Percentiles rank a stretch among this genome's conserved stretches.
These are phyloP conservation scores for Adoxophyes honmai DNA, from an alignment of 1,140 invertebrate species.

Conservation along the genomic window DNA sequence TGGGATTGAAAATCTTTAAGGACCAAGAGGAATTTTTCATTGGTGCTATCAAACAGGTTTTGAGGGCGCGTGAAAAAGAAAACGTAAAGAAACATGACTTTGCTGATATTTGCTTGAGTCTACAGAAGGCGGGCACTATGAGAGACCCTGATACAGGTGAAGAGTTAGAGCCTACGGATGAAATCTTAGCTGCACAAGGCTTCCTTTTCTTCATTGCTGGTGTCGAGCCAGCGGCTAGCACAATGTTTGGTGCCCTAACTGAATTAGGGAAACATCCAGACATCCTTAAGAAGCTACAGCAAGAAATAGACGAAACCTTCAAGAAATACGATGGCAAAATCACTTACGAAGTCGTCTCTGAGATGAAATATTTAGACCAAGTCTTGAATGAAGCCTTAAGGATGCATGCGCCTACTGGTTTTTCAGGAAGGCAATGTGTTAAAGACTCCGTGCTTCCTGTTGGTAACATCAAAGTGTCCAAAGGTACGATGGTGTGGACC, in stretches of 20 bases:
- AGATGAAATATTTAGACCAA: too few relatives aligned
- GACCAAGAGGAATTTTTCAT: too few relatives aligned
- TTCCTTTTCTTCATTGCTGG: constrained; percentile 76
- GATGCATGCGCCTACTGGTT: constrained; percentile 57
- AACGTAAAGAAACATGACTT: too few relatives aligned
- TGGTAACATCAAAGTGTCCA: too few relatives aligned
- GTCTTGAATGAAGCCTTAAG: too few relatives aligned
- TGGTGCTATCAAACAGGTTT: constrained; percentile 37
- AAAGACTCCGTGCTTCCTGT: constrained; percentile 32
- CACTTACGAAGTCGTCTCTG: constrained; percentile 41
- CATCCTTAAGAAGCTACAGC: constrained; percentile 71
- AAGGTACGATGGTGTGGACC: constrained; percentile 40
- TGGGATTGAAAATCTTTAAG: constrained; percentile 32
- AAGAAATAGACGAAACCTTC: too few relatives aligned
- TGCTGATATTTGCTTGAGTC: too few relatives aligned
- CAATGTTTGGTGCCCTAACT: constrained; percentile 64
- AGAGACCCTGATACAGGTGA: too few relatives aligned
- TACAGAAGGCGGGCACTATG: too few relatives aligned
- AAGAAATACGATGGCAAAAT: constrained; percentile 44
- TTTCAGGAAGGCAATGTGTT: constrained; percentile 28
- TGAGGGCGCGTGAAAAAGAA: constrained; percentile 24
- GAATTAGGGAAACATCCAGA: constrained; percentile 76
- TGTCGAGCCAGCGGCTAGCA: constrained; percentile 79
- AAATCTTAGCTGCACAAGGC: constrained; percentile 53
- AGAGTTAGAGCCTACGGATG: too few relatives aligned